Conservation (phyloP, 1,140 invertebrate species). For the Mactra quadrangularis region DNA sequence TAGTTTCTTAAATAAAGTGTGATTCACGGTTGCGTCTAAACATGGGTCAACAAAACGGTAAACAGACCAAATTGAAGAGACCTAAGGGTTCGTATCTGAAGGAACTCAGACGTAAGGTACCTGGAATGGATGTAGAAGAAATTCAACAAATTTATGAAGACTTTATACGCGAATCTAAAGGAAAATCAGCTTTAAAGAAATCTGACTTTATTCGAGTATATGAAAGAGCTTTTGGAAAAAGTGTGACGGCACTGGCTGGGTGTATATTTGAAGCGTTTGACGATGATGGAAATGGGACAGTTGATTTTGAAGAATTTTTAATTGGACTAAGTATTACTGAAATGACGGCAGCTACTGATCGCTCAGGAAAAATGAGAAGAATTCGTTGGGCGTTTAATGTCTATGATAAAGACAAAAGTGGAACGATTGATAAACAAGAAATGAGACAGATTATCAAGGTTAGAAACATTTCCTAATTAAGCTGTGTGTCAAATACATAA, state of each 20-base stretch:
- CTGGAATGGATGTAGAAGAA: constrained; percentile 41
- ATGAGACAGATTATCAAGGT: constrained; percentile 49
- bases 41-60: constrained; percentile 27
- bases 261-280: constrained; percentile 50
- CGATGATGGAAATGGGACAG: constrained; percentile 17
- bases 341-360: constrained; percentile 1
- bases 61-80: constrained; percentile 13
- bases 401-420: constrained; percentile 48
- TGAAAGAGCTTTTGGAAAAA: constrained; percentile 29
- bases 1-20: too few species aligned
- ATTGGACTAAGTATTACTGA: constrained; percentile 45
- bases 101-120: constrained; percentile 38
- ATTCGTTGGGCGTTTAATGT: constrained; percentile 53
- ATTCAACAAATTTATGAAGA: constrained; percentile 25
- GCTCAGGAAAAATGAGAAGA: background rate
- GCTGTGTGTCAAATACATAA: too few species aligned
- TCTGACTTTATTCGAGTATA: constrained; percentile 51
- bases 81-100: constrained; percentile 14
- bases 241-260: background rate
- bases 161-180: constrained; percentile 6
- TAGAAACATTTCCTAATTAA: too few species aligned
- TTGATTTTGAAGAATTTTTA: constrained; percentile 52
- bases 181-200: constrained; percentile 1
- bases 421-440: constrained; percentile 44
- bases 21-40: too few species aligned